phyloP scores from a whole-genome alignment of 2,113 vertebrate genomes.

The Podiceps cristatus region DNA sequence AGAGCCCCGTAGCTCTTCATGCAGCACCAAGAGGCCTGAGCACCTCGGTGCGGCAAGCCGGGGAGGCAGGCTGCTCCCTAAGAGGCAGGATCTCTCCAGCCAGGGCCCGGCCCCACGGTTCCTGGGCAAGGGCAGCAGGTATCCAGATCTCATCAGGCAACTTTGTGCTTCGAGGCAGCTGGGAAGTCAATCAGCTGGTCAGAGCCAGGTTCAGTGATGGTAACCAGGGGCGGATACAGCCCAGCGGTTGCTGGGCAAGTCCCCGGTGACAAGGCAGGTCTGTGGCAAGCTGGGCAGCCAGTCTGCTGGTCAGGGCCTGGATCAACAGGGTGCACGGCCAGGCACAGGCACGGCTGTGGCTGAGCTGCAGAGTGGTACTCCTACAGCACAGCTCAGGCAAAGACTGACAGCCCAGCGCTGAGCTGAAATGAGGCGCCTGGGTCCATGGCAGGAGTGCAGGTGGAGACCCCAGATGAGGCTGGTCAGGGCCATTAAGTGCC shows the following conservation, averaged over 20 bases:
- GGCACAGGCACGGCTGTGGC: background rate
- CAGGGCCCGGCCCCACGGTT: background rate
- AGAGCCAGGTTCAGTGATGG: background rate
- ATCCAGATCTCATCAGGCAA: background rate
- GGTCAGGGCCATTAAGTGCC: background rate
- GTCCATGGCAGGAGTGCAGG: background rate
- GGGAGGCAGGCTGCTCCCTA: background rate
- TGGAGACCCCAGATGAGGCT: background rate
- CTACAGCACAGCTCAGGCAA: background rate
- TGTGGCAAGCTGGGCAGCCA: background rate
- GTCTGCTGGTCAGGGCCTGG: background rate
- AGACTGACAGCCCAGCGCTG: background rate
- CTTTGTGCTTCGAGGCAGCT: background rate
- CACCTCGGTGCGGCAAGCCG: rapidly evolving
- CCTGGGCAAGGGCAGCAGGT: background rate
- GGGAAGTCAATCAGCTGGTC: background rate
- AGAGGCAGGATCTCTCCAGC: background rate
- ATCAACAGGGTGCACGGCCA: background rate
- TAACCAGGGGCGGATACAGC: background rate
- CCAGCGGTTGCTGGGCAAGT: background rate
- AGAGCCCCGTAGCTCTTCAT: background rate
- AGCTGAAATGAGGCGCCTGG: background rate
- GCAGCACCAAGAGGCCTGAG: background rate
- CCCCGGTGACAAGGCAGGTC: background rate
- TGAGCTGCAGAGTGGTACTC: too few species aligned